Percentiles rank a stretch among this genome's conserved stretches.
These are phyloP conservation scores for Halyomorpha halys DNA, from an alignment of 1,140 invertebrate species.

Conservation along the genomic window DNA sequence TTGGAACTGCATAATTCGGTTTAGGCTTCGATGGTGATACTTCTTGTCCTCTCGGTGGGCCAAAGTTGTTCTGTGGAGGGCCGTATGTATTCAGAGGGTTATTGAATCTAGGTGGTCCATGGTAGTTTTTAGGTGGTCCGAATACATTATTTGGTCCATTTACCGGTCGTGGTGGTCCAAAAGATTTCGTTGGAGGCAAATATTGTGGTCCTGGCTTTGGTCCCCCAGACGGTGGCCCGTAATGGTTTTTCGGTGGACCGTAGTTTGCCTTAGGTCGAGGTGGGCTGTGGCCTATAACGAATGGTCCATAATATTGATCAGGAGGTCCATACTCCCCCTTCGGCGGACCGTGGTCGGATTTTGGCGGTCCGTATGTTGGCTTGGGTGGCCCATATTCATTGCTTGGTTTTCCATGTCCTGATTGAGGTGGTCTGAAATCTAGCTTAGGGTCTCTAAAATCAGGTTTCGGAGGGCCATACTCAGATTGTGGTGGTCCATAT, in stretches of 20 bases:
- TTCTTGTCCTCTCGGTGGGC: conserved; percentile 2
- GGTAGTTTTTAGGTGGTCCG: not conserved
- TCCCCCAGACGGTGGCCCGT: conserved; percentile 8
- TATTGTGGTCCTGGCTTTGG: not conserved
- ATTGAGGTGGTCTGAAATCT: conserved; percentile 22
- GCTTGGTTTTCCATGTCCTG: conserved; percentile 19
- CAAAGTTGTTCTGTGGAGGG: not conserved
- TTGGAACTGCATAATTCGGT: conserved; percentile 2
- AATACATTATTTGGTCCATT: not conserved
- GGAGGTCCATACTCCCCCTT: not conserved
- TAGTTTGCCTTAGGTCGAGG: not conserved
- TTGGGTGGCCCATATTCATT: conserved; percentile 23
- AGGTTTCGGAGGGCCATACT: conserved; percentile 23
- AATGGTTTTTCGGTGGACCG: conserved; percentile 3
- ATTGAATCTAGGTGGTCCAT: not conserved
- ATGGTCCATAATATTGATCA: not conserved
- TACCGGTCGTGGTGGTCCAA: not conserved
- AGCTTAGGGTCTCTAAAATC: conserved; percentile 22
- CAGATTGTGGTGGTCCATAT: conserved; percentile 22
- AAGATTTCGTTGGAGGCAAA: conserved; percentile 13
- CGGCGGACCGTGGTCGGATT: conserved; percentile 1
- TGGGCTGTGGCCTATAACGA: not conserved
- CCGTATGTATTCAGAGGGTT: conserved; percentile 7
- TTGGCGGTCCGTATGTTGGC: conserved; percentile 21
- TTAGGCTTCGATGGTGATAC: conserved; percentile 7